Base-by-base conservation (phyloP, 2,113 vertebrate species). In the Passerina amoena region DNA sequence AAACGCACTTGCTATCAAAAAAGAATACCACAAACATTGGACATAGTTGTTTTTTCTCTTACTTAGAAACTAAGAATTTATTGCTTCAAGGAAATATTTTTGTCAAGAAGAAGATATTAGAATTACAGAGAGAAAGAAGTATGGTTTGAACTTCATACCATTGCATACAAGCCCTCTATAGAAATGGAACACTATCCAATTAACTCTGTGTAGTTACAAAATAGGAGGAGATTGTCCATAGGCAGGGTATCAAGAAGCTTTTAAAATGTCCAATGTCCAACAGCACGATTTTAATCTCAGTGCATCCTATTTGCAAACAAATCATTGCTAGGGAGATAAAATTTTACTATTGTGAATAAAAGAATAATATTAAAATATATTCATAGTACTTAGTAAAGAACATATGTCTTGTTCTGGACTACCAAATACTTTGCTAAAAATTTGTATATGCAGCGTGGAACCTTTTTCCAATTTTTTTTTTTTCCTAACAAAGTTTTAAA, bases 261-360 rank as follows among this genome's bases (percentile, higher is more conserved):
- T 82, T 92, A 88, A 92, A 95, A 92, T 86, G 56, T 90, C 69
- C 65, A 95, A 92, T 86, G 56, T 90, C 69, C 65, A 93, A 35
- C 5, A 0, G n/a, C 38, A 81, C 56, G 35, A 21, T 82, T 90
- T 90, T 71, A 83, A 93, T 88, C 88, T 81, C 53, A 61, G 11
- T 57, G 65, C 40, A 68, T 48, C 48, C 72, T 86, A 82, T 82
- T 79, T 88, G 44, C 65, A 95, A 96, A 81, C 22, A 90, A 83
- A 92, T 73, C 31, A 68, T 19, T 79, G 60, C 56, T 71, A 84
- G 48, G 37, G 53, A 96, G 53, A 86, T 64, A 94, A 86, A 94
- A 71, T 5, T 79, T 86, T 75, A 81, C 28, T 80, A 42, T 47
- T 72, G 48, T 57, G 56, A 96, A 92, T 48, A 75, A 90, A 86